These are phyloP conservation scores for Catharus fuscescens DNA, from an alignment of 2,113 vertebrate genomes.

Conservation along the genomic window DNA sequence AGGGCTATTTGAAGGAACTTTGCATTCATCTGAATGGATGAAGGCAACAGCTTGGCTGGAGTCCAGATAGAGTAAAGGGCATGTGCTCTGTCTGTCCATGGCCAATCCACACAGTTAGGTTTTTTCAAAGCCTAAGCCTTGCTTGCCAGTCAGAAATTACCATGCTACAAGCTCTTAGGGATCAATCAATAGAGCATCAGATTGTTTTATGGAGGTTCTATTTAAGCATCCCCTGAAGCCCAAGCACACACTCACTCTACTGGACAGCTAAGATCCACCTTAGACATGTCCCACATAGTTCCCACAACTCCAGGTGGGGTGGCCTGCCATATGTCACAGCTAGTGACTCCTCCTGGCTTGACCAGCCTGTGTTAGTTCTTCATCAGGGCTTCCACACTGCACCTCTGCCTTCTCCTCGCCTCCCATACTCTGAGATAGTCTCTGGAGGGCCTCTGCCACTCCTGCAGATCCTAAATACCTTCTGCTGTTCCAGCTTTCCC, in stretches of 20 bases:
- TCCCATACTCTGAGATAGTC: background rate
- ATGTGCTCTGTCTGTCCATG: background rate
- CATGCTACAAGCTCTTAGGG: background rate
- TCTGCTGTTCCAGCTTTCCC: background rate
- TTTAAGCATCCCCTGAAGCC: background rate
- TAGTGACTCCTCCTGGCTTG: background rate
- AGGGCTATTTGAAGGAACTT: slow-evolving; percentile 8
- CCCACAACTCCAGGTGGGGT: background rate
- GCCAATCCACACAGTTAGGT: background rate
- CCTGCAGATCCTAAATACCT: background rate
- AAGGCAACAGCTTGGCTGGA: background rate
- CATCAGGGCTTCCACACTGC: background rate
- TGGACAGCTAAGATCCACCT: background rate
- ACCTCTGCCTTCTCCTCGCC: background rate
- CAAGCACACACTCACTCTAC: background rate
- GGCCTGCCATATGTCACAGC: background rate
- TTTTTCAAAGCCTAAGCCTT: background rate
- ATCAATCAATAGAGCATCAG: background rate
- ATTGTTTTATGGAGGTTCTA: background rate
- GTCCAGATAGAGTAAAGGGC: background rate
- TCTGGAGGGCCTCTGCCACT: background rate
- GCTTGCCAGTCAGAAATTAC: background rate
- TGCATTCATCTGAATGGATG: background rate
- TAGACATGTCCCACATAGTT: background rate
- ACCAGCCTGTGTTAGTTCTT: background rate